Conservation (phyloP, 2,888 invertebrate species). For the Polyploca ridens region DNA sequence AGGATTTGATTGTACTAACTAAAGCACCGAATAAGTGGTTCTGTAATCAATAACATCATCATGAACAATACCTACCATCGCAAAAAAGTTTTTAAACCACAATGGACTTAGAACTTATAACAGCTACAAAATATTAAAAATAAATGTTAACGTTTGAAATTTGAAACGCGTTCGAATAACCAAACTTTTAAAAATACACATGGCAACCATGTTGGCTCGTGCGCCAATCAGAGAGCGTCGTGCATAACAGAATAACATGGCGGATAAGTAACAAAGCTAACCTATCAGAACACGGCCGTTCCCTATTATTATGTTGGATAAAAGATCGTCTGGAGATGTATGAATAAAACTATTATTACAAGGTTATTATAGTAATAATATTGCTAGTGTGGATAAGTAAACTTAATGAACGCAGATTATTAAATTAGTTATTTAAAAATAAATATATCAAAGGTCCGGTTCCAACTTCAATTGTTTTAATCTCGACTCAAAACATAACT, state of each 20-base stretch:
- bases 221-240: constrained; percentile 69
- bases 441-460: too few relatives aligned
- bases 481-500: too few relatives aligned
- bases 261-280: constrained; percentile 41
- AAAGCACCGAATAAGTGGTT: too few relatives aligned
- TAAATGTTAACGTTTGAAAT: constrained; percentile 23
- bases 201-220: constrained; percentile 72
- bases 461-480: too few relatives aligned
- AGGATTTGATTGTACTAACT: too few relatives aligned
- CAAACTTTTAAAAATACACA: constrained; percentile 46
- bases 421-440: too few relatives aligned
- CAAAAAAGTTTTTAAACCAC: too few relatives aligned
- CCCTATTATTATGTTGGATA: constrained; percentile 57
- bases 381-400: neutral
- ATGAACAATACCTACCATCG: too few relatives aligned
- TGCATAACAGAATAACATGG: constrained; percentile 65
- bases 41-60: too few relatives aligned
- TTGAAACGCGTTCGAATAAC: constrained; percentile 37
- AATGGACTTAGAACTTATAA: neutral
- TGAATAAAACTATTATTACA: constrained; percentile 34
- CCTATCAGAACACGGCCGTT: constrained; percentile 54
- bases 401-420: too few relatives aligned
- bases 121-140: neutral
- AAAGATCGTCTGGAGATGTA: constrained; percentile 34
- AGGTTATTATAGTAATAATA: constrained; percentile 12